Base-by-base conservation (phyloP, 1,140 invertebrate genomes). In the Pogonognathellus flavescens region DNA sequence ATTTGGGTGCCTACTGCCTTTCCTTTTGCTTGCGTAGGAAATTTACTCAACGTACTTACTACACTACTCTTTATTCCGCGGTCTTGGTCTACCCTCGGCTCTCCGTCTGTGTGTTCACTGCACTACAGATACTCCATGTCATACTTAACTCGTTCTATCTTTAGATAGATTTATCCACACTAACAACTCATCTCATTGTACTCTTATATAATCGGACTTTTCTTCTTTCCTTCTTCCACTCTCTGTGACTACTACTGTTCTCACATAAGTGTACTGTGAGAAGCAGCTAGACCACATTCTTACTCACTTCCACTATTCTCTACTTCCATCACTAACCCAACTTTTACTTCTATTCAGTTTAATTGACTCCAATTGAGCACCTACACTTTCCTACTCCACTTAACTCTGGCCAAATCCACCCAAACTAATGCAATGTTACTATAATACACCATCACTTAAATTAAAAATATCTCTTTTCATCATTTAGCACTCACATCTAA, bases 131-230 rank as follows among this genome's bases (percentile, higher is more conserved):
- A 25, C 22, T 76, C 70, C 70, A 76, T 76, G 70, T 76, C 70
- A 76, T 76, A 76, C 70, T 76, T 76, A 76, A 76, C 70, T 76
- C 41, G 25, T 76, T 76, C 70, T 76, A 76, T 76, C 70, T 76
- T 76, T 76, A 76, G 70, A 76, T 76, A 76, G 70, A 76, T 76
- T 76, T 76, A 76, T 76, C 70, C 70, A 76, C 70, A 76, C 70
- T 76, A 76, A 76, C 70, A 76, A 76, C 70, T 76, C 70, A 76
- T 76, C 70, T 76, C 70, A 76, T 76, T 76, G 70, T 76, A 49
- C 41, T 50, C 70, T 31, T 18, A 16, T 76, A 76, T 50, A 49
- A 76, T 18, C 41, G 70, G 70, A 76, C 70, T 76, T 76, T 76
- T 31, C 70, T 70, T 25, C 59, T 60, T 60, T 60, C 59, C 59